phyloP scores from a whole-genome alignment of 2,888 invertebrate species.

The Cephus spinipes region DNA sequence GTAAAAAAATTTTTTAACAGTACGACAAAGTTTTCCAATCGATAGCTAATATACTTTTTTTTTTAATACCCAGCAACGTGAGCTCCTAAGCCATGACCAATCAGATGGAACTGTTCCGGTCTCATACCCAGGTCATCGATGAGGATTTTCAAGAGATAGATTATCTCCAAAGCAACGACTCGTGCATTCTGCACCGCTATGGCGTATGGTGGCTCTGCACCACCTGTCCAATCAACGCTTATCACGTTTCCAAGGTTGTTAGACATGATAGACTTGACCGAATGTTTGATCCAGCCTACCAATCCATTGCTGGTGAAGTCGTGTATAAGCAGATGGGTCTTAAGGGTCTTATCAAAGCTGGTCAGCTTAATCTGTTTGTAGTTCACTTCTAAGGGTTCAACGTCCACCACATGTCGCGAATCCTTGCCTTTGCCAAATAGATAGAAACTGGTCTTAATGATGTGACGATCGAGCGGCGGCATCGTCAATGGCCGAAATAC shows the following conservation, averaged over 20 bases:
- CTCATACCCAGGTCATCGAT: conserved; percentile 40
- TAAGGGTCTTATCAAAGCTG: conserved; percentile 14
- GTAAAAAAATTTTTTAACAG: background rate
- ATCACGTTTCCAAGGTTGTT: conserved; percentile 64
- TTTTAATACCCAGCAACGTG: conserved; percentile 66
- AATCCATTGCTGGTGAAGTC: conserved; percentile 67
- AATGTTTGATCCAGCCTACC: conserved; percentile 61
- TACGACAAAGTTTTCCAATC: background rate
- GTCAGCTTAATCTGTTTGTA: conserved; percentile 18
- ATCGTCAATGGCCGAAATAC: conserved; percentile 59
- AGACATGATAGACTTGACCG: conserved; percentile 35
- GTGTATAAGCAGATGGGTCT: conserved; percentile 58
- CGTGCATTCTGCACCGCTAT: conserved; percentile 72
- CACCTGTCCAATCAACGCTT: conserved; percentile 70
- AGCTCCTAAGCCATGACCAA: conserved; percentile 70
- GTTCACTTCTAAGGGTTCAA: conserved; percentile 16
- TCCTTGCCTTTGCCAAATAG: conserved; percentile 41
- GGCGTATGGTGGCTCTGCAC: conserved; percentile 69
- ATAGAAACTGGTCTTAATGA: conserved; percentile 64
- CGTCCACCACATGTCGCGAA: conserved; percentile 30
- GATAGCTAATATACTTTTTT: background rate
- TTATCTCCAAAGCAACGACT: conserved; percentile 70
- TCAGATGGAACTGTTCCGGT: conserved; percentile 63
- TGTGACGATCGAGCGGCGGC: conserved; percentile 60
- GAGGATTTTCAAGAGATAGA: conserved; percentile 63